A percentile compares a stretch with the other conserved stretches of the same genome.
These are phyloP conservation scores for Hippocampus kuda DNA, from an alignment of 2,797 vertebrate genomes.

Conservation along the genomic window DNA sequence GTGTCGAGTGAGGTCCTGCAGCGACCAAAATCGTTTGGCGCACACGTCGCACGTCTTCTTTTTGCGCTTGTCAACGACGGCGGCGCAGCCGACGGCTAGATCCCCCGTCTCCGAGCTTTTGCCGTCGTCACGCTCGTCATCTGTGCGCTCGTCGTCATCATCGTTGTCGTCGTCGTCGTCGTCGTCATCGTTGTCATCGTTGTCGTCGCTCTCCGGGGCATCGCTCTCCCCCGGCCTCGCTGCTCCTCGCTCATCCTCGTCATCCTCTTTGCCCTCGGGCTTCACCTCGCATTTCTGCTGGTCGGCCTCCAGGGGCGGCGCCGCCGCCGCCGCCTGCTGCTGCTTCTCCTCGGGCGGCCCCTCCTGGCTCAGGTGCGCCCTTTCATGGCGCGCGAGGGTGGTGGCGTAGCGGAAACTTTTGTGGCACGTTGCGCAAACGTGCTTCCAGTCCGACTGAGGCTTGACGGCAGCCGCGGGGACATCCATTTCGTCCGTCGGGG, in stretches of 20 bases:
- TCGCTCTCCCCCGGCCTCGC: slow-evolving; percentile 34
- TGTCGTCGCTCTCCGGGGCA: slow-evolving; percentile 44
- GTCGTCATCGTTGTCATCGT: slow-evolving; percentile 44
- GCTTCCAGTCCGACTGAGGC: slow-evolving; percentile 73
- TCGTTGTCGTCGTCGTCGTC: slow-evolving; percentile 46
- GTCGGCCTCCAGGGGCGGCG: slow-evolving; percentile 16
- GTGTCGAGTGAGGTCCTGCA: slow-evolving; percentile 94
- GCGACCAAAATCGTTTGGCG: slow-evolving; percentile 93
- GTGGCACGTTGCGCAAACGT: slow-evolving; percentile 76
- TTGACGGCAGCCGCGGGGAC: slow-evolving; percentile 30
- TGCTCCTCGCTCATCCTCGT: slow-evolving; percentile 37
- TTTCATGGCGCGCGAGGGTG: slow-evolving; percentile 85
- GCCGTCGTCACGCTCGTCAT: slow-evolving; percentile 78
- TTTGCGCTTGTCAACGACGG: slow-evolving; percentile 84
- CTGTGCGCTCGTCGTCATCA: slow-evolving; percentile 42
- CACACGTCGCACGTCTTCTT: slow-evolving; percentile 96
- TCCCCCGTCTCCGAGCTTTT: slow-evolving; percentile 68
- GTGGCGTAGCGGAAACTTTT: slow-evolving; percentile 89
- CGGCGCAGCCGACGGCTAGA: slow-evolving; percentile 10
- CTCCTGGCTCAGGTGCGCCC: slow-evolving; percentile 71
- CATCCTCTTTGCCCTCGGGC: slow-evolving; percentile 1
- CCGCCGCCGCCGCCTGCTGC: slow-evolving; percentile 16
- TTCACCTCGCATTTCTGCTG: slow-evolving; percentile 16
- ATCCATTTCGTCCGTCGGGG: not conserved
- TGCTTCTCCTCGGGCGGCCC: slow-evolving; percentile 36